phyloP scores from a whole-genome alignment of 2,888 invertebrate species.

The Oasisia sp. region DNA sequence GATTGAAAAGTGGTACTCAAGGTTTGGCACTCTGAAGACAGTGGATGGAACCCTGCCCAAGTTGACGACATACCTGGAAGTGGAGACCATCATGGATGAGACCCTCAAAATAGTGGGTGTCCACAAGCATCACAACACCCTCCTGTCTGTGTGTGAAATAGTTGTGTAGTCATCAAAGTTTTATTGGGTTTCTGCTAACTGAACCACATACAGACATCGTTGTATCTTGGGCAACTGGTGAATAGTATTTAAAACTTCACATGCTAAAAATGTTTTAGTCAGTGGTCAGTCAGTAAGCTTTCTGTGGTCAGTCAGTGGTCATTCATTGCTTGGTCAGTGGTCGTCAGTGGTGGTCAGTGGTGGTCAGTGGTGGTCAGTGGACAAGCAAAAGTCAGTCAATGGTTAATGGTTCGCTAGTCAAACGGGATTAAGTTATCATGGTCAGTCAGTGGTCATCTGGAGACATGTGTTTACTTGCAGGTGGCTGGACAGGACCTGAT shows the following conservation, averaged over 20 bases:
- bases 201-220: too few species aligned
- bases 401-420: background rate
- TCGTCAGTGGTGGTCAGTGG: background rate
- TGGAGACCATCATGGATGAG: slow-evolving; percentile 61
- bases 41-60: slow-evolving; percentile 55
- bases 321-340: background rate
- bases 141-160: background rate
- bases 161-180: background rate
- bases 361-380: background rate
- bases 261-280: too few species aligned
- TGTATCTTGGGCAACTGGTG: too few species aligned
- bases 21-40: slow-evolving; percentile 57
- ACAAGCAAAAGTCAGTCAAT: background rate
- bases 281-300: too few species aligned
- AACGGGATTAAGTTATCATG: background rate
- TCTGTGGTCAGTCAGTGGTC: background rate
- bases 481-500: slow-evolving; percentile 21
- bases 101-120: slow-evolving; percentile 54
- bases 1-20: slow-evolving; percentile 62
- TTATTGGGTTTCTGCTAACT: background rate
- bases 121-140: background rate
- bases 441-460: background rate
- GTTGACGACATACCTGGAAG: slow-evolving; percentile 54
- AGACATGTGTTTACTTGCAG: background rate
- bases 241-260: too few species aligned